Conservation (phyloP, 2,113 vertebrate species). For the Psilopsiagon aymara region DNA sequence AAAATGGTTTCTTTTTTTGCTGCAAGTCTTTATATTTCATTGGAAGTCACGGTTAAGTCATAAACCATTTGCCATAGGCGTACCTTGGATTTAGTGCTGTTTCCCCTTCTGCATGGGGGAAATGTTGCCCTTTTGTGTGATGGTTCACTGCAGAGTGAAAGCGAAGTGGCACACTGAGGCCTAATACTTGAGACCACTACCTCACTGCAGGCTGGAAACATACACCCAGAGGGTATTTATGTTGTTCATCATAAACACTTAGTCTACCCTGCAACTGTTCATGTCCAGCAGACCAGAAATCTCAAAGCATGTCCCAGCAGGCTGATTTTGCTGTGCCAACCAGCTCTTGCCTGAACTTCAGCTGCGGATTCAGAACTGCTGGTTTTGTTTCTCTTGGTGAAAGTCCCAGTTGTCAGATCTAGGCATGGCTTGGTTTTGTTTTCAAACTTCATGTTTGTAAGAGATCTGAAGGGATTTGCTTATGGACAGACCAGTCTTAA, state of each 20-base stretch:
- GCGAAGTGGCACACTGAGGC: neutral
- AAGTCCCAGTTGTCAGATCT: neutral
- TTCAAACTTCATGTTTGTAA: neutral
- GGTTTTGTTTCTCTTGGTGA: neutral
- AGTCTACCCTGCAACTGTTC: neutral
- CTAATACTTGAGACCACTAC: neutral
- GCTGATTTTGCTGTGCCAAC: neutral
- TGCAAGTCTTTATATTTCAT: neutral
- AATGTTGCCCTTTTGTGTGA: neutral
- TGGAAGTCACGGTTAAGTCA: neutral
- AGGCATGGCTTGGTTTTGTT: neutral
- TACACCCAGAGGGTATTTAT: neutral
- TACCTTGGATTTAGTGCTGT: neutral
- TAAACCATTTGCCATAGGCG: neutral
- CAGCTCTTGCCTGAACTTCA: neutral
- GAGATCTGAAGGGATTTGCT: neutral
- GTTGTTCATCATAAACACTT: neutral
- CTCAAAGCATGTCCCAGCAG: neutral
- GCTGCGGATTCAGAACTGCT: neutral
- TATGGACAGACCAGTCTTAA: neutral
- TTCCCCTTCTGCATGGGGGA: neutral
- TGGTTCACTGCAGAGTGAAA: neutral
- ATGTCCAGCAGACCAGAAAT: neutral
- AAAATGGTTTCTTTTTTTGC: neutral
- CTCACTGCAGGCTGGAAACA: neutral